Conservation (phyloP, 2,797 vertebrate genomes). For the Simalia tracyae region DNA sequence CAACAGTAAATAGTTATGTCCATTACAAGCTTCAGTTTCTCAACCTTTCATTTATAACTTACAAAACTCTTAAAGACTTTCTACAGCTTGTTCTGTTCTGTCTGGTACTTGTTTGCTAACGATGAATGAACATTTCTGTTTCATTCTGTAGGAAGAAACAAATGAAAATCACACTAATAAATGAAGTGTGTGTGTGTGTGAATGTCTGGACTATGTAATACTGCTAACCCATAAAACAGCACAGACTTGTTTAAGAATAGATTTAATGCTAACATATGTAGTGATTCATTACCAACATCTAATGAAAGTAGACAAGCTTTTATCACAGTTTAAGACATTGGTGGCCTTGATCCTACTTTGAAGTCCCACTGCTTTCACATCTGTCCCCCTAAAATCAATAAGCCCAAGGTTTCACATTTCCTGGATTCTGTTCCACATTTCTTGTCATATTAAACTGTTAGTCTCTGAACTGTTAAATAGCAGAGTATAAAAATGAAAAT, state of each 20-base stretch:
- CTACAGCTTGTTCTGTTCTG: constrained; percentile 37
- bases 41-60: constrained; percentile 17
- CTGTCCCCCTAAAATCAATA: not conserved
- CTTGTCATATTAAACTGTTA: constrained; percentile 33
- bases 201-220: constrained; percentile 38
- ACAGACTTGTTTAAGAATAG: constrained; percentile 3
- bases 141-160: not conserved
- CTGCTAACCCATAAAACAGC: fast-evolving
- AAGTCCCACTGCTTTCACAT: not conserved
- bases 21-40: constrained; percentile 16
- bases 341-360: not conserved
- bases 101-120: constrained; percentile 52
- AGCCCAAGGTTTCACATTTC: not conserved
- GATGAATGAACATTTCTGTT: constrained; percentile 52
- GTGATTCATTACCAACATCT: not conserved
- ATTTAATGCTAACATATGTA: not conserved
- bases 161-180: constrained; percentile 21
- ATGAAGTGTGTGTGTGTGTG: not conserved
- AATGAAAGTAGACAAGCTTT: constrained; percentile 30
- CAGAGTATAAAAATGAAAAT: not conserved
- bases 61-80: constrained; percentile 20
- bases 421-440: not conserved
- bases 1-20: constrained; percentile 30
- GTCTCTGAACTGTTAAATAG: constrained; percentile 3
- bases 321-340: constrained; percentile 37